These are phyloP conservation scores for Siphonodentalium dalli DNA, from an alignment of 2,888 invertebrate species.

Conservation along the genomic window DNA sequence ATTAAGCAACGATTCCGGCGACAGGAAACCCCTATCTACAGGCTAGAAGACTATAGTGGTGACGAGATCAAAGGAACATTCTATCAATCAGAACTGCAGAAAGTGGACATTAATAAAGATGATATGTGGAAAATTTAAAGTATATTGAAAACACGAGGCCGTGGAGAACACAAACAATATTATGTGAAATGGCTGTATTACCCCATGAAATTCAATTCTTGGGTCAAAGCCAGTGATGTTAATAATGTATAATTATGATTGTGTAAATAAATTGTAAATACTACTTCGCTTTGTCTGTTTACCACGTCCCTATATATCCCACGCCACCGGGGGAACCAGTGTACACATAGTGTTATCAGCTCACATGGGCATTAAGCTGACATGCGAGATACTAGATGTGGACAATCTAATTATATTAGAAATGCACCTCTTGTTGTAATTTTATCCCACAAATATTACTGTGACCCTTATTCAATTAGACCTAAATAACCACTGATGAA, in stretches of 20 bases:
- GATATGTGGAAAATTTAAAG: slow-evolving; percentile 27
- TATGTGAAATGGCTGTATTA: slow-evolving; percentile 33
- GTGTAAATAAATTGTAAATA: too few species aligned
- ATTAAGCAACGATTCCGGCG: slow-evolving; percentile 23
- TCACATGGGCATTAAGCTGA: too few species aligned
- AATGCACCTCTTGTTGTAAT: too few species aligned
- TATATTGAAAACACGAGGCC: slow-evolving; percentile 27
- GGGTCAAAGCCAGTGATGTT: slow-evolving; percentile 26
- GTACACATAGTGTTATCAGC: too few species aligned
- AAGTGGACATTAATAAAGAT: slow-evolving; percentile 20
- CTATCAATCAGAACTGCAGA: slow-evolving; percentile 27
- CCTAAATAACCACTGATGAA: too few species aligned
- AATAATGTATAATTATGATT: slow-evolving; percentile 2
- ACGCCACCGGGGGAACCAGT: too few species aligned
- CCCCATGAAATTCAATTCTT: slow-evolving; percentile 30
- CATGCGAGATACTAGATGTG: too few species aligned
- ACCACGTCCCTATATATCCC: too few species aligned
- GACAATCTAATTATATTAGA: too few species aligned
- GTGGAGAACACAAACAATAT: slow-evolving; percentile 26
- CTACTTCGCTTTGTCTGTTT: too few species aligned
- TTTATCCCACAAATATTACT: too few species aligned
- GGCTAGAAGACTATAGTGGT: slow-evolving; percentile 21
- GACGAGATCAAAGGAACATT: slow-evolving; percentile 30
- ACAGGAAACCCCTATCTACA: slow-evolving; percentile 24
- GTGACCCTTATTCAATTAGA: too few species aligned